phyloP scores from a whole-genome alignment of 2,797 vertebrate genomes.

The Cygnus olor region DNA sequence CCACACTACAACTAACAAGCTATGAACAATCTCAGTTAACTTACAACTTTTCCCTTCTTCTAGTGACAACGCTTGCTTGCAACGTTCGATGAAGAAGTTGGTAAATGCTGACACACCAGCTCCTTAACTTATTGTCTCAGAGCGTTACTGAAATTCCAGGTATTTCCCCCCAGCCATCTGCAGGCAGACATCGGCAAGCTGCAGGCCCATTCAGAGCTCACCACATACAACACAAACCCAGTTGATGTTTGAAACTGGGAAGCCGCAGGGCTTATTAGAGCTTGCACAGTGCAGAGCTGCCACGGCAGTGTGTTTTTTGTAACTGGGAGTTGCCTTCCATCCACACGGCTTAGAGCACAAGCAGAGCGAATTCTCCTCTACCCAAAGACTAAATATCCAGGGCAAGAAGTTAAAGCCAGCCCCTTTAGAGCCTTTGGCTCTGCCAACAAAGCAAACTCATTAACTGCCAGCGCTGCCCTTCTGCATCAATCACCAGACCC shows the following conservation, averaged over 20 bases:
- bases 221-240: not conserved
- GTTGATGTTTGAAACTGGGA: not conserved
- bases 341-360: not conserved
- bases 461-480: not conserved
- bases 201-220: not conserved
- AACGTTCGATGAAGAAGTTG: not conserved
- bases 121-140: not conserved
- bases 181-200: not conserved
- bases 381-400: fast-evolving
- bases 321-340: not conserved
- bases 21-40: not conserved
- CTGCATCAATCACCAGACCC: not conserved
- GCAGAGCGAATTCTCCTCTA: not conserved
- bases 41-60: not conserved
- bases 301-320: not conserved
- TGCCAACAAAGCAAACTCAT: not conserved
- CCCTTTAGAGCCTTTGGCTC: not conserved
- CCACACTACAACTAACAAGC: not conserved
- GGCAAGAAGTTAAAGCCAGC: not conserved
- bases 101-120: not conserved
- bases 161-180: not conserved
- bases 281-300: not conserved
- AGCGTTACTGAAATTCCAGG: not conserved
- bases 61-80: not conserved
- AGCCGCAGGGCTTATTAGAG: not conserved